Base-by-base conservation (phyloP, 2,797 vertebrate species). In the Leptoclinus maculatus region DNA sequence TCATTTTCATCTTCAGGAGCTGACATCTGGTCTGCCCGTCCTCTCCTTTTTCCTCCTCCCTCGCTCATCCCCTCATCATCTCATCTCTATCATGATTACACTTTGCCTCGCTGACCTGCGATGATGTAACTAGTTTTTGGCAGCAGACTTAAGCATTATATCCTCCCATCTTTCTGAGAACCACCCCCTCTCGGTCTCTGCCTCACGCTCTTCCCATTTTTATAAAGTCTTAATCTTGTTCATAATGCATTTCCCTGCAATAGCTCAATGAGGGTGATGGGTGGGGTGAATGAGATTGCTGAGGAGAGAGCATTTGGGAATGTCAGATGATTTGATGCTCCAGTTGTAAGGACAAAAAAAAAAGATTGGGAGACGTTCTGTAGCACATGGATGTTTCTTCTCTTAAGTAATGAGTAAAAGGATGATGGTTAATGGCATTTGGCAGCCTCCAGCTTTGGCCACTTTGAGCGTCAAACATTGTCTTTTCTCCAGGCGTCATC, bases 121-220 rank as follows among this genome's bases (percentile, higher is more conserved):
- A 82, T 93, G 91, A 94, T 91, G 91, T 94, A 94, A 94, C 93
- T 57, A 66, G 70, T 87, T 91, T 92, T 94, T 92, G 88, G 90
- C 89, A 89, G 82, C 83, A 81, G 85, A 67, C 79, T 76, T 82
- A 68, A 74, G 83, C 81, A 70, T 88, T 84, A 76, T 79, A 82
- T 76, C 74, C 71, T 68, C 53, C 69, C 79, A 34, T 88, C 77
- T 85, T 86, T 88, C 62, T 77, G 76, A 90, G 77, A 84, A 79
- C 65, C 58, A 58, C 7, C 66, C 74, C 58, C 53, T 69, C 71
- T 78, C 49, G 0, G 39, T 62, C 76, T 78, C 66, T 63, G 62
- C 67, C 67, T 73, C 53, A 53, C 39, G 47, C 76, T 77, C 49
- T 53, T 74, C 13, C 43, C 64, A 53, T 75, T 69, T 86, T 80